phyloP scores from a whole-genome alignment of 2,113 vertebrate species.

The Hippocampus mohnikei region DNA sequence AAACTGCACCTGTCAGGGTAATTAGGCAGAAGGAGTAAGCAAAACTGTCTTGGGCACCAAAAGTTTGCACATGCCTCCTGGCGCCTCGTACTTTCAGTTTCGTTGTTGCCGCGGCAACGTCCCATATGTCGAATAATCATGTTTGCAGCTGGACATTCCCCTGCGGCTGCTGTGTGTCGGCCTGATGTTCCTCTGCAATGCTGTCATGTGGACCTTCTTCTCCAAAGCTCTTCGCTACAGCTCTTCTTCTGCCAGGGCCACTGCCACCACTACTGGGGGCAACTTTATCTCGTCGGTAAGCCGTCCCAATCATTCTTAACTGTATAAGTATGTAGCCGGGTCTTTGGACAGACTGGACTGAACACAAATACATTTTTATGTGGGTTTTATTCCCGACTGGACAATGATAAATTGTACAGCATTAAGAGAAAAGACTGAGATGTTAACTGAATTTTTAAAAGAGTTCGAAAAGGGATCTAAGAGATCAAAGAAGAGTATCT shows the following conservation, averaged over 20 bases:
- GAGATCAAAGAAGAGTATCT: no score
- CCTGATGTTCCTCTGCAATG: slow-evolving; percentile 76
- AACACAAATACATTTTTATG: no score
- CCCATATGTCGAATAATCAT: not conserved
- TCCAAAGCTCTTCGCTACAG: slow-evolving; percentile 85
- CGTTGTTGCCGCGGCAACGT: not conserved
- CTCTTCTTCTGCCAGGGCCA: slow-evolving; percentile 83
- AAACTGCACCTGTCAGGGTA: not conserved
- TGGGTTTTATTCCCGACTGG: no score
- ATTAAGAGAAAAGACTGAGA: no score
- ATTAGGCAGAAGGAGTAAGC: not conserved
- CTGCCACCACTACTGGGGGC: slow-evolving; percentile 82
- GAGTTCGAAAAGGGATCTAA: no score
- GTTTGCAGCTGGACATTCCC: slow-evolving; percentile 73
- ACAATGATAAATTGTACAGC: no score
- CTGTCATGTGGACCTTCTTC: slow-evolving; percentile 92
- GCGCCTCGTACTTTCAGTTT: not conserved
- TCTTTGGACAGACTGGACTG: no score
- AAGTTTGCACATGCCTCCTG: not conserved
- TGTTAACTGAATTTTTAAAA: no score
- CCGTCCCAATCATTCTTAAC: not conserved
- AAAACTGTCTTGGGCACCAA: not conserved
- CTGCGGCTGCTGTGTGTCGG: slow-evolving; percentile 70
- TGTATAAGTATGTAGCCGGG: no score
- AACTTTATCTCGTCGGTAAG: slow-evolving; percentile 90